Evolutionary conservation across 1,140 invertebrate genomes (phyloP).

Genomic region (Megalonaias nervosa): DNA sequence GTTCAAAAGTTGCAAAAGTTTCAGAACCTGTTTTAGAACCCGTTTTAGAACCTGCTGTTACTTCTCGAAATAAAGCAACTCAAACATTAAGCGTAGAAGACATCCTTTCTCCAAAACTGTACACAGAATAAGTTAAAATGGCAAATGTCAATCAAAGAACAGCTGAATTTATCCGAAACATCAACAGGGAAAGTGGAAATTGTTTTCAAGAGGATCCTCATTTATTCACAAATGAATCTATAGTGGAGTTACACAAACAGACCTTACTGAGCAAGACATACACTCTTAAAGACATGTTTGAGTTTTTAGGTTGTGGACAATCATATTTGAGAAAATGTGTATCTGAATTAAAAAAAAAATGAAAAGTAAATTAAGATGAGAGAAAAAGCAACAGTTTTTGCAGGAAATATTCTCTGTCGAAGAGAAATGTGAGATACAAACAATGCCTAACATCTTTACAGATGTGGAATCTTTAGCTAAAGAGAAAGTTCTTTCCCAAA

Average conservation of each 20-base stretch:
- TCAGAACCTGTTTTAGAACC: too few species aligned
- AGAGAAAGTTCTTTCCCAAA: too few species aligned
- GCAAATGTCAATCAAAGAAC: neutral
- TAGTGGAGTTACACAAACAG: conserved; percentile 6
- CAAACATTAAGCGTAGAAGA: conserved; percentile 12
- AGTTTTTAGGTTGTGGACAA: neutral
- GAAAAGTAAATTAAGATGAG: too few species aligned
- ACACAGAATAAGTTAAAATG: neutral
- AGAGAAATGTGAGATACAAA: conserved; percentile 3
- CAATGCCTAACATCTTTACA: conserved; percentile 6
- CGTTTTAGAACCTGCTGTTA: too few species aligned
- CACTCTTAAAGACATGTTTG: neutral
- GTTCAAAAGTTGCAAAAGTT: too few species aligned
- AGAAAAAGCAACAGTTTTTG: conserved; percentile 2
- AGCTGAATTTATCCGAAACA: neutral
- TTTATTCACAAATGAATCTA: conserved; percentile 9
- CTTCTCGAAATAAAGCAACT: neutral
- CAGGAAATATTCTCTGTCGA: conserved; percentile 1
- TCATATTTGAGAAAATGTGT: too few species aligned
- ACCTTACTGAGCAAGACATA: conserved; percentile 1
- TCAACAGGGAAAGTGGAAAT: conserved; percentile 4
- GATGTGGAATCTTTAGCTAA: conserved; percentile 9
- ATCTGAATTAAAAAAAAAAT: too few species aligned
- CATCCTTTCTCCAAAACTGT: conserved; percentile 10
- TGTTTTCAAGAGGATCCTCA: conserved; percentile 8